Conservation (phyloP, 1,140 invertebrate genomes). For the Conus ventricosus region DNA sequence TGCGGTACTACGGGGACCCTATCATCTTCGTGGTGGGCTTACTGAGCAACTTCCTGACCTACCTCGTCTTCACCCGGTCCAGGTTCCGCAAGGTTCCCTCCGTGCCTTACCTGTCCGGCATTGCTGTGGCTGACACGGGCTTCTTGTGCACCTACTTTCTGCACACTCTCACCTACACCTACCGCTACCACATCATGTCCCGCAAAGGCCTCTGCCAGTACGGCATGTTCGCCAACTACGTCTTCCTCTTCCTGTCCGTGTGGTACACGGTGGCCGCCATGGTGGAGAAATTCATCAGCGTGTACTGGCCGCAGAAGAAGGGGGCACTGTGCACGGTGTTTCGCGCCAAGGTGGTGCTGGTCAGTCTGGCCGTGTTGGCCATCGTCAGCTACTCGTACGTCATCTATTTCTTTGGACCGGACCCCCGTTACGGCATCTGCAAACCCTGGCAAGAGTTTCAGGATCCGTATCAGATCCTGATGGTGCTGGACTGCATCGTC, state of each 20-base stretch:
- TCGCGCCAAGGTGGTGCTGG: conserved; percentile 57
- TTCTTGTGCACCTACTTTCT: conserved; percentile 70
- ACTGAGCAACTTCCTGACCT: conserved; percentile 77
- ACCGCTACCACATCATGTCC: conserved; percentile 42
- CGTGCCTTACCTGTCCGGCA: conserved; percentile 79
- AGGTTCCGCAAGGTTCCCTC: conserved; percentile 78
- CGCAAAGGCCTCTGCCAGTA: conserved; percentile 55
- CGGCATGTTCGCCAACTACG: conserved; percentile 56
- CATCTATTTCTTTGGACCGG: conserved; percentile 53
- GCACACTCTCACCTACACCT: conserved; percentile 42
- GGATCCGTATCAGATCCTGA: conserved; percentile 36
- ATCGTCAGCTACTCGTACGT: conserved; percentile 56
- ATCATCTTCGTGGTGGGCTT: conserved; percentile 76
- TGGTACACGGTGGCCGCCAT: conserved; percentile 67
- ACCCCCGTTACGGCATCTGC: conserved; percentile 9
- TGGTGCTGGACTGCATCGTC: conserved; percentile 49
- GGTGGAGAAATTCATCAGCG: conserved; percentile 62
- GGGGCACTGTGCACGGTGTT: conserved; percentile 57
- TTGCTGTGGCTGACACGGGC: conserved; percentile 77
- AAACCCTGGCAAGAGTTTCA: conserved; percentile 40
- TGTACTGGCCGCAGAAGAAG: conserved; percentile 60
- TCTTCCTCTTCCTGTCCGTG: conserved; percentile 58
- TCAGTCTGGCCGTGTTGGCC: conserved; percentile 49
- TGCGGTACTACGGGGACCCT: conserved; percentile 64
- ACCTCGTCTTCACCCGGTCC: conserved; percentile 78